phyloP scores from a whole-genome alignment of 2,113 vertebrate species.

The Tragelaphus strepsiceros region DNA sequence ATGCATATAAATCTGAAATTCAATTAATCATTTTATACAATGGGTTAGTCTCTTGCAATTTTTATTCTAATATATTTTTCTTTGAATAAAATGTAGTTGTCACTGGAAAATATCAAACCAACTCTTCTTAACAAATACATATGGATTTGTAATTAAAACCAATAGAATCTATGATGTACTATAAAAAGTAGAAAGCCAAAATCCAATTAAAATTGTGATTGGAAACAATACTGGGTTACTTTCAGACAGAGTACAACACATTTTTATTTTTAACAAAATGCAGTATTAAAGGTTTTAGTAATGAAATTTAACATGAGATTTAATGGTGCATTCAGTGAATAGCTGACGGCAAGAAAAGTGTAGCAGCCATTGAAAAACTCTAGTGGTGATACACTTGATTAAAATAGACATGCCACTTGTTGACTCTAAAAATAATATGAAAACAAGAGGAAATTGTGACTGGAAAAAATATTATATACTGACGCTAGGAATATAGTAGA shows the following conservation, averaged over 20 bases:
- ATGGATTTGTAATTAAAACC: constrained; percentile 81
- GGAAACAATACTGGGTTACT: constrained; percentile 66
- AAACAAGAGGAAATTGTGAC: background rate
- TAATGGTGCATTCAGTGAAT: background rate
- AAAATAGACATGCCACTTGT: background rate
- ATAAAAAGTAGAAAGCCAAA: constrained; percentile 74
- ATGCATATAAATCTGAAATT: constrained; percentile 73
- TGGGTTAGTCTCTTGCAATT: constrained; percentile 72
- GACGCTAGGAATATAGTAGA: background rate
- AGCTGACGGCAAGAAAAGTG: background rate
- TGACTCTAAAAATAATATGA: background rate
- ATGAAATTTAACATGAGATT: constrained; percentile 21
- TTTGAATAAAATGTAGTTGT: constrained; percentile 81
- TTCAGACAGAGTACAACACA: background rate
- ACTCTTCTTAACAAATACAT: constrained; percentile 79
- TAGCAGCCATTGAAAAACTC: background rate
- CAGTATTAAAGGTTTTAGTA: constrained; percentile 44
- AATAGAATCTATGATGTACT: constrained; percentile 72
- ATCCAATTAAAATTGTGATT: constrained; percentile 78
- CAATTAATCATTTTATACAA: constrained; percentile 81
- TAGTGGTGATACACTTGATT: background rate
- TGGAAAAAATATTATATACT: background rate
- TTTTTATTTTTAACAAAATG: constrained; percentile 43
- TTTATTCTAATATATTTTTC: constrained; percentile 77
- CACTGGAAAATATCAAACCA: constrained; percentile 77